Evolutionary conservation across 2,113 vertebrate species (phyloP), one percentile per base, ranked within the genome.

Genomic region (Perca fluviatilis): DNA sequence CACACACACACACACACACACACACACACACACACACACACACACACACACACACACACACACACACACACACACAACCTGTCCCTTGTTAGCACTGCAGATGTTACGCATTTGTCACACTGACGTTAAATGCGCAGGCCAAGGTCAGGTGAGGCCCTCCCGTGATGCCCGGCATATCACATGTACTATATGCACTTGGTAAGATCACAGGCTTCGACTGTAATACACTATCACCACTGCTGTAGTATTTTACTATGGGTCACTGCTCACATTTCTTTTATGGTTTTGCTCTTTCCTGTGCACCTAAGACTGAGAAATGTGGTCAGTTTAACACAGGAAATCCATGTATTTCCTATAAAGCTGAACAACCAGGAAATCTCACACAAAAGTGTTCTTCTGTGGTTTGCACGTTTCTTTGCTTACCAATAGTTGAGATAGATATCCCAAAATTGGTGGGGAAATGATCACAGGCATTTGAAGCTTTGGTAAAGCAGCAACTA

Each of bases 31-130:
- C 21, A 15, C 73, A 40, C 73, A 66, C 58, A 43, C 21, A 15
- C 73, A 40, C 73, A 66, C 58, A 43, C 21, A 15, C 73, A 40
- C 73, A 66, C 58, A 43, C 21, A 15, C 73, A 40, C 73, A 66
- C 58, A 43, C 21, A 15, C 33, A 33, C 33, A 33, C 33, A 36
- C 33, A 46, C 63, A 46, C 66, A 76, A 60, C 68, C 85, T 76
- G 68, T 50, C 57, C 77, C 80, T 79, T 36, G 63, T 88, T 87
- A 86, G 66, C 15, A 0, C 60, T 18, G 72, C 90, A 94, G 80
- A 91, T 94, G 92, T 88, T 89, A 30, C 14, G 3, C 82, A 79
- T 93, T 93, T 83, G 91, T 94, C 92, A 90, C 86, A 49, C 76
- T 67, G 63, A 79, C 11, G 76, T 77, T 86, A 85, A 84, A 79